phyloP scores from a whole-genome alignment of 2,113 vertebrate species.

The Malurus cyaneus region DNA sequence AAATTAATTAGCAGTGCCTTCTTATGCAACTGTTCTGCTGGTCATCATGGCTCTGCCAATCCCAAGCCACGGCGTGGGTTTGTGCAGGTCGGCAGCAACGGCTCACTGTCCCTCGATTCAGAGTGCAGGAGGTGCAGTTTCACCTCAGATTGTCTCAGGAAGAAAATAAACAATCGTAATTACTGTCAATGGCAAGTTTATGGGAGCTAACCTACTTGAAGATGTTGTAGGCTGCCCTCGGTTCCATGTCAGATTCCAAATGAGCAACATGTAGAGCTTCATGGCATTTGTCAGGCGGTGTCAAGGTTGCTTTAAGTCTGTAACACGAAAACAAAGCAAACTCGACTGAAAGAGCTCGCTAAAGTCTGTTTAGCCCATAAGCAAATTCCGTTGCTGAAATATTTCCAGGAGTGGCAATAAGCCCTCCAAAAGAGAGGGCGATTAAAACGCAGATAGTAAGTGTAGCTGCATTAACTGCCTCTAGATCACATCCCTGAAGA shows the following conservation, averaged over 20 bases:
- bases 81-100: background rate
- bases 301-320: constrained; percentile 75
- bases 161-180: background rate
- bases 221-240: background rate
- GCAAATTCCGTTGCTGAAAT: constrained; percentile 76
- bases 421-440: constrained; percentile 66
- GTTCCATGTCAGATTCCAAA: constrained; percentile 54
- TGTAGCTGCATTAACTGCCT: constrained; percentile 1
- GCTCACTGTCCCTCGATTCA: background rate
- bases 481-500: constrained; percentile 43
- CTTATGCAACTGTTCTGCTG: background rate
- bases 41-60: background rate
- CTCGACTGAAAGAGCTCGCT: constrained; percentile 45
- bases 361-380: constrained; percentile 76
- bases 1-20: constrained; percentile 27
- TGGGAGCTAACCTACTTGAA: background rate
- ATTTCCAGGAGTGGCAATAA: constrained; percentile 78
- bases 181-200: background rate
- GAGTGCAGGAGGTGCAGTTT: background rate
- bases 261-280: constrained; percentile 50
- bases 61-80: background rate
- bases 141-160: background rate
- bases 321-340: constrained; percentile 79
- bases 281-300: constrained; percentile 64
- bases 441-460: constrained; percentile 58